Evolutionary conservation across 2,113 vertebrate genomes (phyloP), one percentile per base, ranked within the genome.

Genomic region (Coturnix japonica): DNA sequence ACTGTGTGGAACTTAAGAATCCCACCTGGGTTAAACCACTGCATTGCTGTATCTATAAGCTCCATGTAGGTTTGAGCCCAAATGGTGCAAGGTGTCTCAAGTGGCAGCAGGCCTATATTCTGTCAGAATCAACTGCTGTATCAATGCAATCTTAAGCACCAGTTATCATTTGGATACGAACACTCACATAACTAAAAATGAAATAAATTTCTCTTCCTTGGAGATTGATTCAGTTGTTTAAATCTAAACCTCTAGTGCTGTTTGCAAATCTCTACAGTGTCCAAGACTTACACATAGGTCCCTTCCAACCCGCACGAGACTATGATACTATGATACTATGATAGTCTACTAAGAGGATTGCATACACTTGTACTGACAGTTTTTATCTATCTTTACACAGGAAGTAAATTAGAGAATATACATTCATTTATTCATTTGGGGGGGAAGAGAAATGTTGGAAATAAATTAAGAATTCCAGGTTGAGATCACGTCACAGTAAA

Each of bases 261-360:
- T 72, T 67, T 72, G 2, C 66, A 67, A 59, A 21, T 9, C 26
- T n/a, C 47, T 67, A 1, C 35, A 9, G 4, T 72, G 66, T 46
- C 15, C 41, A 75, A 75, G 47, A 44, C 9, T 10, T 4, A 2
- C 0, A 1, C 26, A 18, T 11, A n/a, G n/a, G n/a, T n/a, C n/a
- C n/a, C n/a, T n/a, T n/a, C n/a, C n/a, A n/a, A n/a, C n/a, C n/a
- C n/a, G n/a, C n/a, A n/a, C n/a, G n/a, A n/a, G n/a, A n/a, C n/a
- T n/a, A n/a, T n/a, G n/a, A n/a, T n/a, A n/a, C n/a, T n/a, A n/a
- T n/a, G n/a, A n/a, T n/a, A n/a, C n/a, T n/a, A n/a, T n/a, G n/a
- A n/a, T n/a, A 63, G 1, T 18, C 18, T 67, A 23, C 13, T 74
- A 37, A 79, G 31, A 74, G n/a, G 19, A 30, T 7, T 81, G 13